A percentile compares a stretch with the other conserved stretches of the same genome.
These are phyloP conservation scores for Graptemys geographica DNA, from an alignment of 2,797 vertebrate species.

Conservation along the genomic window DNA sequence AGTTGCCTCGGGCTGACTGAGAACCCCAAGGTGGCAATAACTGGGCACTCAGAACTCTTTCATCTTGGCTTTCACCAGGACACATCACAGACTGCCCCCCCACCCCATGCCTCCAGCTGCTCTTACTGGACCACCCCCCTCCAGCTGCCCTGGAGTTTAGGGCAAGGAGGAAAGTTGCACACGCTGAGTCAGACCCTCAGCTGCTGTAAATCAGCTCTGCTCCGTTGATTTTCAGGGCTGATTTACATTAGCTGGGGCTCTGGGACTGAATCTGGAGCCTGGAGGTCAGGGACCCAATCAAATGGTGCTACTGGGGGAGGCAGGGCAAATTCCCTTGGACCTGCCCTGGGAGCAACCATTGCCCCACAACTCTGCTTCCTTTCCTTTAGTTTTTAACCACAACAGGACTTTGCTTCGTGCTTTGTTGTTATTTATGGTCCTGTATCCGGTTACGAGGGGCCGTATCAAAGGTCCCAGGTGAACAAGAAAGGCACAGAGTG, in stretches of 20 bases:
- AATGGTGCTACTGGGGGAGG: not conserved
- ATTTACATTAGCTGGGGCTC: not conserved
- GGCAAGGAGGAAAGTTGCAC: not conserved
- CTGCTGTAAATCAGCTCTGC: not conserved
- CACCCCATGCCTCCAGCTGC: not conserved
- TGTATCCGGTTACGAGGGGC: not conserved
- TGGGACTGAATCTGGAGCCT: not conserved
- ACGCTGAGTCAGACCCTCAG: not conserved
- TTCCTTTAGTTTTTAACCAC: not conserved
- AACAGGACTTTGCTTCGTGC: not conserved
- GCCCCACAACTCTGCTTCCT: not conserved
- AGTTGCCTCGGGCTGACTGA: not conserved
- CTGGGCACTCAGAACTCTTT: not conserved
- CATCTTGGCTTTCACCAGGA: not conserved
- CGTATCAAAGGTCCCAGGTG: not conserved
- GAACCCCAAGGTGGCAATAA: not conserved
- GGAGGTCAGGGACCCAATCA: not conserved
- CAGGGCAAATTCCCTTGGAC: not conserved
- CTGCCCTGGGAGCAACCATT: not conserved
- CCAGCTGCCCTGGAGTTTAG: not conserved
- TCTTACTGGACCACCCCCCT: not conserved
- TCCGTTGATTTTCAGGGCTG: not conserved
- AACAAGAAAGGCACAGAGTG: not conserved
- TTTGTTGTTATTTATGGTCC: not conserved
- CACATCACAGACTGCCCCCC: not conserved